Evolutionary conservation across 2,888 invertebrate species (phyloP).

Genomic region (Pterobdella sp.): DNA sequence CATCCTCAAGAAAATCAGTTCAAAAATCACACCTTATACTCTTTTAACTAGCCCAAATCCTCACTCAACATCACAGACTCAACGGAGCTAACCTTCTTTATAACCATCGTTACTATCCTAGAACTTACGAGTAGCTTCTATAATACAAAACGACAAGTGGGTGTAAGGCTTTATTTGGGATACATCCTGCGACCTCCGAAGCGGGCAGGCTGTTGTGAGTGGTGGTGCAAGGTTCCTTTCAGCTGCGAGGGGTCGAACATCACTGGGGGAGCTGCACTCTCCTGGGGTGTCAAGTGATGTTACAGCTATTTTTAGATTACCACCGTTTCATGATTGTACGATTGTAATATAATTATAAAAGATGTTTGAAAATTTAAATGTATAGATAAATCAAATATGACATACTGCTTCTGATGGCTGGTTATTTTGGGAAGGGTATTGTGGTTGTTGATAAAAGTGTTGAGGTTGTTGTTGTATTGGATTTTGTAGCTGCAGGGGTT

Average conservation of each 20-base stretch:
- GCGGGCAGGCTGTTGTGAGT: constrained; percentile 15
- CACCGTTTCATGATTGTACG: not conserved
- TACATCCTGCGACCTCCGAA: constrained; percentile 6
- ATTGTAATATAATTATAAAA: not conserved
- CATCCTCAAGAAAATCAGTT: too few relatives aligned
- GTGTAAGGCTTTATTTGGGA: too few relatives aligned
- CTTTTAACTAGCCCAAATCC: too few relatives aligned
- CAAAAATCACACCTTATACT: too few relatives aligned
- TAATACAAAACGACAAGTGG: too few relatives aligned
- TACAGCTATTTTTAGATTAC: not conserved
- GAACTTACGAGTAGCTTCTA: too few relatives aligned
- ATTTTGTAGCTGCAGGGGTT: not conserved
- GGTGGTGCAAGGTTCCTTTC: not conserved
- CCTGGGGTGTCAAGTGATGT: not conserved
- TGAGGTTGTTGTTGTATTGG: not conserved
- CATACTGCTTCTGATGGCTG: not conserved
- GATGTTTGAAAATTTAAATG: not conserved
- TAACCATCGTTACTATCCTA: too few relatives aligned
- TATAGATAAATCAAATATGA: not conserved
- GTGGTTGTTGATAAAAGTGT: constrained; percentile 12
- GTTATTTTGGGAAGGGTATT: constrained; percentile 7
- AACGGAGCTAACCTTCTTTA: too few relatives aligned
- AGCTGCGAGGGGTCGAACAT: constrained; percentile 19
- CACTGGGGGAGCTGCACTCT: not conserved
- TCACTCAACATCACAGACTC: too few relatives aligned